Percentiles rank a stretch among this genome's conserved stretches.
Conservation (phyloP, 2,888 invertebrate species). For the Oligia strigilis region DNA sequence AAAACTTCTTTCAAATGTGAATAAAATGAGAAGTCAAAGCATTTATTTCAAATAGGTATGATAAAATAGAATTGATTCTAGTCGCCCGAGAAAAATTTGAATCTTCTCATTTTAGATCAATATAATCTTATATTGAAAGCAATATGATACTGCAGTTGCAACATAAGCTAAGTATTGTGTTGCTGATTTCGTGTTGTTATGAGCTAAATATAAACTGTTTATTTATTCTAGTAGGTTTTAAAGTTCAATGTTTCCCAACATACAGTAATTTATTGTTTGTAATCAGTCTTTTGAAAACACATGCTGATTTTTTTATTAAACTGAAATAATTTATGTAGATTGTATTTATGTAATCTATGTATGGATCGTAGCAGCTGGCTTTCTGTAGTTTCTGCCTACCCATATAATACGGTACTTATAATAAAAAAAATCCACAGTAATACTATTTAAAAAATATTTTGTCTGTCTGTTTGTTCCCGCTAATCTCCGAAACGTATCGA, state of each 20-base stretch:
- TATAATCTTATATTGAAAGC: background rate
- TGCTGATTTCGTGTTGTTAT: background rate
- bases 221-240: background rate
- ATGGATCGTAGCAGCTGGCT: too few relatives aligned
- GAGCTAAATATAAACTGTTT: background rate
- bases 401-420: too few relatives aligned
- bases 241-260: background rate
- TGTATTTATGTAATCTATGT: background rate
- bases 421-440: too few relatives aligned
- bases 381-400: too few relatives aligned
- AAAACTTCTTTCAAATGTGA: background rate
- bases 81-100: too few relatives aligned
- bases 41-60: too few relatives aligned
- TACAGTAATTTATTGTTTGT: background rate
- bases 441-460: too few relatives aligned
- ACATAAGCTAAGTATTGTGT: conserved; percentile 4
- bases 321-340: background rate
- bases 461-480: too few relatives aligned
- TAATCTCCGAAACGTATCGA: too few relatives aligned
- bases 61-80: too few relatives aligned
- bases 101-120: too few relatives aligned
- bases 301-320: background rate
- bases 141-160: conserved; percentile 4
- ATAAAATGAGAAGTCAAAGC: background rate
- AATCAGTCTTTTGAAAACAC: background rate